Evolutionary conservation across 1,140 invertebrate genomes (phyloP).

Genomic region (Drosophila gunungcola): DNA sequence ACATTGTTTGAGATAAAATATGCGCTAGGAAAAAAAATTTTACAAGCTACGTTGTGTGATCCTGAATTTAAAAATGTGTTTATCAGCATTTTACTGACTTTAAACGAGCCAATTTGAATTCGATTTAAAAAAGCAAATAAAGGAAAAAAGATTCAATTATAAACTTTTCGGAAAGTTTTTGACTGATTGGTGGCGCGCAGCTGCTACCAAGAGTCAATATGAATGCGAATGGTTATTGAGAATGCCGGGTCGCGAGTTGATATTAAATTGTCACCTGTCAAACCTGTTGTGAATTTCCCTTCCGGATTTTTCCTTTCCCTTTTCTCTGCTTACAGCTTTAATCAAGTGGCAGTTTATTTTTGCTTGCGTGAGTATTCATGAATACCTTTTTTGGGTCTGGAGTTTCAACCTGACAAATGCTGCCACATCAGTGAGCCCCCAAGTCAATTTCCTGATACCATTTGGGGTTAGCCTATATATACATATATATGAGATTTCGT

Average conservation of each 20-base stretch:
- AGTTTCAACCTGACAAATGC: conserved; percentile 51
- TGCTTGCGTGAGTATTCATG: neutral
- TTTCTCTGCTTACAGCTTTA: conserved; percentile 6
- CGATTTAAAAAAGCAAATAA: neutral
- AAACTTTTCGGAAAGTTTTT: conserved; percentile 5
- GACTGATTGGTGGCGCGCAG: conserved; percentile 38
- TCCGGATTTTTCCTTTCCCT: conserved; percentile 17
- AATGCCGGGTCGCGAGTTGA: conserved; percentile 16
- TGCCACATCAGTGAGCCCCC: conserved; percentile 44
- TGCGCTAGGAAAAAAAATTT: too few relatives aligned
- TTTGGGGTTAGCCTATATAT: conserved; percentile 9
- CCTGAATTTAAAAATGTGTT: neutral
- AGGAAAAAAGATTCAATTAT: conserved; percentile 9
- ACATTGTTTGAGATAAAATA: too few relatives aligned
- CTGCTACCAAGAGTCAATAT: conserved; percentile 43
- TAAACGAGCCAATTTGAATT: neutral
- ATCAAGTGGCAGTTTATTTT: conserved; percentile 16
- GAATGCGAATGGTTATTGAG: conserved; percentile 49
- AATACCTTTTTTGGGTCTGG: conserved; percentile 1
- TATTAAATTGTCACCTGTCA: conserved; percentile 67
- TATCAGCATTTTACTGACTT: neutral
- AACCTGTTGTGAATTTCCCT: conserved; percentile 63
- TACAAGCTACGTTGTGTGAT: too few relatives aligned
- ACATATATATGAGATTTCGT: conserved; percentile 30
- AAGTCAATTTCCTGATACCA: conserved; percentile 29